Base-by-base conservation (phyloP, 1,140 invertebrate genomes). In the Druon quercuslanigerum region DNA sequence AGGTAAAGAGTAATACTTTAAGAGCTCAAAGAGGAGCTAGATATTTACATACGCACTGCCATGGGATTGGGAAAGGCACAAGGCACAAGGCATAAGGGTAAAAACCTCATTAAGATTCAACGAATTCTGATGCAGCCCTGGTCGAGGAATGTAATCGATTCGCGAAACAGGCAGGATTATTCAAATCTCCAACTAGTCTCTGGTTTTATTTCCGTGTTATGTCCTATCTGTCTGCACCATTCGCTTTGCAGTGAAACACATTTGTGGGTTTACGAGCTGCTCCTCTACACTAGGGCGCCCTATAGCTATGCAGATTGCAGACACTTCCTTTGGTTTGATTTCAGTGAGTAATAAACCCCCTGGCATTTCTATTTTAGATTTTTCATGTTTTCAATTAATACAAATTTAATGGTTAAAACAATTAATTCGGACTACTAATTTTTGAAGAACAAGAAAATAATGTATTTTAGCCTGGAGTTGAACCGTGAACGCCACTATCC, bases 221-320 rank as follows among this genome's bases (percentile, higher is more conserved):
- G 60, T 66, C 60, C 60, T 66, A 66, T 66, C 60, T 66, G 60
- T 66, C 60, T 66, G 60, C 60, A n/a, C 60, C 60, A 66, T 66
- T 66, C 60, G 60, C 60, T 40, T 66, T 66, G 25, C 60, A 40
- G 33, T 16, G 60, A 66, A 66, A 66, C 60, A 66, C 60, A 66
- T 66, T 66, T 66, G 60, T n/a, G 60, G 25, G 46, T 66, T 66
- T 66, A 66, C 60, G 60, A 66, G 60, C 60, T 40, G 25, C 60
- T 66, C 14, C 25, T 66, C 40, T 66, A 33, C 60, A 66, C 60
- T 66, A 66, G 40, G 9, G 14, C 60, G 16, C 33, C 60, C 60
- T 46, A 66, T 66, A 16, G 33, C 33, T 66, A 66, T 66, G 8
- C 60, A 16, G 25, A 66, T 25, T 66, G 8, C 60, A 16, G 25